Conservation (phyloP, 2,888 invertebrate species). For the Altica lythri region DNA sequence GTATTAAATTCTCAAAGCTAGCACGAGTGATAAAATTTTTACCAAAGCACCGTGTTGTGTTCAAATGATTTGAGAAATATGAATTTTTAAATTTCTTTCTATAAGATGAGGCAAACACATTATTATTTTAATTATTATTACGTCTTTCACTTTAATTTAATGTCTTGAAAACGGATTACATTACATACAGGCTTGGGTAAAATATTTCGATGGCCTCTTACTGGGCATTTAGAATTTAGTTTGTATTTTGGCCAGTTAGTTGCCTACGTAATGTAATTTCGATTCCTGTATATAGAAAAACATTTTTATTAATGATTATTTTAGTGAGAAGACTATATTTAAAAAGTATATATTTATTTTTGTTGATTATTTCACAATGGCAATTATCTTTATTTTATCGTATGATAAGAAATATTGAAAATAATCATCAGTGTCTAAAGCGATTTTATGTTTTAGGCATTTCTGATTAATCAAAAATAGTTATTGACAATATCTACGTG, state of each 20-base stretch:
- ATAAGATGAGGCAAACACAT: slow-evolving; percentile 37
- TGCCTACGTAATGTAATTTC: slow-evolving; percentile 38
- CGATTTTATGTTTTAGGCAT: neutral
- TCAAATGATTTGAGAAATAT: slow-evolving; percentile 45
- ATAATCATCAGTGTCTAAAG: slow-evolving; percentile 4
- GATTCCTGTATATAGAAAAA: slow-evolving; percentile 41
- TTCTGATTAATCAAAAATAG: slow-evolving; percentile 19
- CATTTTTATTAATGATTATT: slow-evolving; percentile 44
- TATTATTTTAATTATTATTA: slow-evolving; percentile 33
- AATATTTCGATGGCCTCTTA: slow-evolving; percentile 15
- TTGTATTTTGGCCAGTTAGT: slow-evolving; percentile 37
- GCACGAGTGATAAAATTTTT: slow-evolving; percentile 41
- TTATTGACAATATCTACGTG: slow-evolving; percentile 27
- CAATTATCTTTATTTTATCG: slow-evolving; percentile 29
- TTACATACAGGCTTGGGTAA: slow-evolving; percentile 14
- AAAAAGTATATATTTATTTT: slow-evolving; percentile 40
- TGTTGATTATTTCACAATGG: slow-evolving; percentile 38
- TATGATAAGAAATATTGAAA: slow-evolving; percentile 8
- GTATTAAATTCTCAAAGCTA: slow-evolving; percentile 35
- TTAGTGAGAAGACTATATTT: slow-evolving; percentile 37
- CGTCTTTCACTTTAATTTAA: slow-evolving; percentile 32
- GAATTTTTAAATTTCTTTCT: slow-evolving; percentile 32
- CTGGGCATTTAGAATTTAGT: slow-evolving; percentile 34
- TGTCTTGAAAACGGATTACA: slow-evolving; percentile 25
- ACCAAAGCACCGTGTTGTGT: slow-evolving; percentile 58